phyloP scores from a whole-genome alignment of 1,140 invertebrate genomes.

The Formica selysi region DNA sequence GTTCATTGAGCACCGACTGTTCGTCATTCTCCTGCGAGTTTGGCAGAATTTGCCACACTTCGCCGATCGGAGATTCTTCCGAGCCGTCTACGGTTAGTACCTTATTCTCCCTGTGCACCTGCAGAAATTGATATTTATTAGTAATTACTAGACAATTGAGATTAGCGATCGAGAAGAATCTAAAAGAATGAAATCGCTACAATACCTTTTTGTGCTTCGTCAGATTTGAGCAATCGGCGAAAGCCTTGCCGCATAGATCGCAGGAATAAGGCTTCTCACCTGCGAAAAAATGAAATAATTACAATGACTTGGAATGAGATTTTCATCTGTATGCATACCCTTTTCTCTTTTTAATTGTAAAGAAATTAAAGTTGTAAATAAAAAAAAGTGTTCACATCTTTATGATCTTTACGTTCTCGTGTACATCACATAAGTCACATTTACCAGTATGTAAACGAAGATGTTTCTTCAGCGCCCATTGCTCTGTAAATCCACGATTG shows the following conservation, averaged over 20 bases:
- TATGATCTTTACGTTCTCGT: background rate
- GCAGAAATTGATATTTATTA: slow-evolving; percentile 47
- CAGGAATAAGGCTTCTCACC: slow-evolving; percentile 93
- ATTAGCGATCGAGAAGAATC: background rate
- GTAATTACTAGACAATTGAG: background rate
- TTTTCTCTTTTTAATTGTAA: background rate
- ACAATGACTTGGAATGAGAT: background rate
- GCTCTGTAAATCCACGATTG: slow-evolving; percentile 89
- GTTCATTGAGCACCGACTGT: slow-evolving; percentile 70
- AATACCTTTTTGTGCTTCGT: slow-evolving; percentile 89
- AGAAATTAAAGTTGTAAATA: background rate
- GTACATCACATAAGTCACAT: slow-evolving; percentile 13
- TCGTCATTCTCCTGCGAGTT: slow-evolving; percentile 73
- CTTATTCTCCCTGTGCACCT: slow-evolving; percentile 81
- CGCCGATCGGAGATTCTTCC: slow-evolving; percentile 70
- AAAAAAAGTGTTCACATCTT: background rate
- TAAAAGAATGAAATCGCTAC: slow-evolving; percentile 15
- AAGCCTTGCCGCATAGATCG: slow-evolving; percentile 91
- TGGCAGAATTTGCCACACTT: slow-evolving; percentile 83
- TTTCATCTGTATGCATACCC: background rate
- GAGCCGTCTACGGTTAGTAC: slow-evolving; percentile 69
- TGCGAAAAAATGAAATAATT: slow-evolving; percentile 71
- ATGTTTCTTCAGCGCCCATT: slow-evolving; percentile 90
- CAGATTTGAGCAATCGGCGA: slow-evolving; percentile 90
- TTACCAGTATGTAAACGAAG: slow-evolving; percentile 89